Conservation (phyloP, 1,140 invertebrate genomes). For the Apolygus lucorum region DNA sequence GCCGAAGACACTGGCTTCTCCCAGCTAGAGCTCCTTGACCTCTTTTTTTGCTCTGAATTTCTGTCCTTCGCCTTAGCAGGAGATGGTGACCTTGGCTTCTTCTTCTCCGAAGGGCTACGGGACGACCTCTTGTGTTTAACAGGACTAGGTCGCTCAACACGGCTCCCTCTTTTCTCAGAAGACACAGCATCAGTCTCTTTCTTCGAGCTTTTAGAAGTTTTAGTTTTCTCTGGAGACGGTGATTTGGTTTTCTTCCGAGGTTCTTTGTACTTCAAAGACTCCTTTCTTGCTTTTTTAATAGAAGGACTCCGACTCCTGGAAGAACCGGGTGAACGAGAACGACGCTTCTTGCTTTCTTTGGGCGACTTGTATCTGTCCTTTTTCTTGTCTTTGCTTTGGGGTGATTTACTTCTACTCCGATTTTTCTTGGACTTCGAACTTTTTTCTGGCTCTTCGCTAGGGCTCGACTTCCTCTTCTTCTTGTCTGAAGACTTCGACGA, state of each 20-base stretch:
- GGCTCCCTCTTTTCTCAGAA: not conserved
- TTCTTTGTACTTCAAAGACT: slow-evolving; percentile 2
- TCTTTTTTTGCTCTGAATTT: slow-evolving; percentile 17
- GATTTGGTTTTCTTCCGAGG: not conserved
- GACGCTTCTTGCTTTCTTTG: not conserved
- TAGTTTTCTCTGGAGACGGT: slow-evolving; percentile 10
- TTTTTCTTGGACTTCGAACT: not conserved
- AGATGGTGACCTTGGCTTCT: not conserved
- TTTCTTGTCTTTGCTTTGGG: not conserved
- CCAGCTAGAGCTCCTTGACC: slow-evolving; percentile 16
- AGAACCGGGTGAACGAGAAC: not conserved
- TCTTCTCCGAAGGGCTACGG: not conserved
- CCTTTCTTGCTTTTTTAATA: not conserved
- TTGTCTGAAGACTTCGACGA: slow-evolving; percentile 18
- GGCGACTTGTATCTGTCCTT: not conserved
- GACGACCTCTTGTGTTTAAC: slow-evolving; percentile 9
- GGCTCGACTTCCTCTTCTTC: slow-evolving; percentile 21
- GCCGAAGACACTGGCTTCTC: too few relatives aligned
- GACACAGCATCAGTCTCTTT: not conserved
- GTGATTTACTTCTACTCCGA: not conserved
- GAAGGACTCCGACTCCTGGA: slow-evolving; percentile 9
- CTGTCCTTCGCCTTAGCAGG: not conserved
- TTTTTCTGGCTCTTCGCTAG: not conserved
- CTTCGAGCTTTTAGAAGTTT: slow-evolving; percentile 12
- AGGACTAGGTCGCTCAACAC: not conserved